Conservation (phyloP, 1,140 invertebrate genomes). For the Bombus ignitus region DNA sequence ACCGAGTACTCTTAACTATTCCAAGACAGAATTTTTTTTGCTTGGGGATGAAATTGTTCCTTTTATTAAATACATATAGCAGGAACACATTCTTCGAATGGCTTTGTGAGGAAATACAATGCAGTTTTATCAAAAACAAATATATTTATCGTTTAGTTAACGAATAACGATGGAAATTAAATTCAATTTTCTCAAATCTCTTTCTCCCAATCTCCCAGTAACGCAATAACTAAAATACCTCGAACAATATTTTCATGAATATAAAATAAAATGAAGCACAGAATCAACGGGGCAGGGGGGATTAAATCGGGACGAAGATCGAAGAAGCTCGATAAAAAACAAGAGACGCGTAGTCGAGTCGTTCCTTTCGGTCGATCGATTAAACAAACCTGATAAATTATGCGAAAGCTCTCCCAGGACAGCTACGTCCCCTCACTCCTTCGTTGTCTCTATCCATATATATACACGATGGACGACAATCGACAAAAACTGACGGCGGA, state of each 20-base stretch:
- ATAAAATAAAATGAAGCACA: neutral
- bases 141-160: too few species aligned
- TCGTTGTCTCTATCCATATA: constrained; percentile 36
- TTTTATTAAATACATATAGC: too few species aligned
- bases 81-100: too few species aligned
- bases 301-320: neutral
- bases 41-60: too few species aligned
- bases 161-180: too few species aligned
- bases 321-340: constrained; percentile 27
- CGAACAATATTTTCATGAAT: too few species aligned
- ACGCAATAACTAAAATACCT: neutral
- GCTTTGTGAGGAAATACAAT: too few species aligned
- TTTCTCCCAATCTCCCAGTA: neutral
- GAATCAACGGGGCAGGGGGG: neutral
- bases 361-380: constrained; percentile 71
- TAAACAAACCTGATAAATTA: constrained; percentile 79
- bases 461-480: constrained; percentile 68
- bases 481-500: constrained; percentile 79
- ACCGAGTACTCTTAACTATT: too few species aligned
- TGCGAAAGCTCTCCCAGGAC: constrained; percentile 64
- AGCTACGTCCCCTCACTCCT: constrained; percentile 61
- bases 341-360: constrained; percentile 4
- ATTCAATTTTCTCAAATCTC: neutral
- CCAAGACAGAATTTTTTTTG: too few species aligned
- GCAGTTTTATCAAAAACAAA: too few species aligned